These are phyloP conservation scores for Aspidiotus destructor DNA, from an alignment of 2,888 invertebrate genomes.

Conservation along the genomic window DNA sequence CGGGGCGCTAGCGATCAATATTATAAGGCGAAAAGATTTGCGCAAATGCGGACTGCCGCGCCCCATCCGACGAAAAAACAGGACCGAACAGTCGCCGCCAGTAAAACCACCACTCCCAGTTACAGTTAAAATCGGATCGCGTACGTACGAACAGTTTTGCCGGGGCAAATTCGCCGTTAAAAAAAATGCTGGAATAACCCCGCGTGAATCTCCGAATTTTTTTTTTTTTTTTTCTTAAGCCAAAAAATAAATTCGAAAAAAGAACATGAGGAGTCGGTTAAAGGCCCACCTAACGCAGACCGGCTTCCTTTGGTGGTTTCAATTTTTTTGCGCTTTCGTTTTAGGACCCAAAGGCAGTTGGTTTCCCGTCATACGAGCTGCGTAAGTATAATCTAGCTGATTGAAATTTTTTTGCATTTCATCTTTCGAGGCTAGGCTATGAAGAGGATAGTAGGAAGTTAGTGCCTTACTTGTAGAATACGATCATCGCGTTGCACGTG, in stretches of 20 bases:
- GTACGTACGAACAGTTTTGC: slow-evolving; percentile 21
- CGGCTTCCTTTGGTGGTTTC: slow-evolving; percentile 25
- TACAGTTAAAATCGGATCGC: slow-evolving; percentile 27
- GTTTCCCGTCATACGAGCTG: slow-evolving; percentile 23
- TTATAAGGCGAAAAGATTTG: slow-evolving; percentile 28
- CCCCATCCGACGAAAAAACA: slow-evolving; percentile 22
- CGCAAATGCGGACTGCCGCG: slow-evolving; percentile 28
- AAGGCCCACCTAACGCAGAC: slow-evolving; percentile 24
- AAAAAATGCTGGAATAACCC: slow-evolving; percentile 29
- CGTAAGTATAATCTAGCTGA: slow-evolving; percentile 16
- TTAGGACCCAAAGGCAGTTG: slow-evolving; percentile 24
- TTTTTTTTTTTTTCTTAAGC: background rate
- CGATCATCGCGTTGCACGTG: too few relatives aligned
- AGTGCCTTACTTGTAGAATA: too few relatives aligned
- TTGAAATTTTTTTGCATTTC: too few relatives aligned
- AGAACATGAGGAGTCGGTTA: slow-evolving; percentile 21
- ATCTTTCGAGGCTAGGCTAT: too few relatives aligned
- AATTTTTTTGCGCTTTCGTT: slow-evolving; percentile 30
- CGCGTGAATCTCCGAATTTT: slow-evolving; percentile 12
- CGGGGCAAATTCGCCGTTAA: slow-evolving; percentile 6
- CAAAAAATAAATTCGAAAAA: slow-evolving; percentile 5
- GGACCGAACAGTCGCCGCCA: slow-evolving; percentile 22
- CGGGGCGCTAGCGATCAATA: slow-evolving; percentile 30
- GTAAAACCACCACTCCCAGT: slow-evolving; percentile 31
- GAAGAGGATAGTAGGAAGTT: too few relatives aligned